phyloP scores from a whole-genome alignment of 2,113 vertebrate genomes.

The Ageneiosus marmoratus region DNA sequence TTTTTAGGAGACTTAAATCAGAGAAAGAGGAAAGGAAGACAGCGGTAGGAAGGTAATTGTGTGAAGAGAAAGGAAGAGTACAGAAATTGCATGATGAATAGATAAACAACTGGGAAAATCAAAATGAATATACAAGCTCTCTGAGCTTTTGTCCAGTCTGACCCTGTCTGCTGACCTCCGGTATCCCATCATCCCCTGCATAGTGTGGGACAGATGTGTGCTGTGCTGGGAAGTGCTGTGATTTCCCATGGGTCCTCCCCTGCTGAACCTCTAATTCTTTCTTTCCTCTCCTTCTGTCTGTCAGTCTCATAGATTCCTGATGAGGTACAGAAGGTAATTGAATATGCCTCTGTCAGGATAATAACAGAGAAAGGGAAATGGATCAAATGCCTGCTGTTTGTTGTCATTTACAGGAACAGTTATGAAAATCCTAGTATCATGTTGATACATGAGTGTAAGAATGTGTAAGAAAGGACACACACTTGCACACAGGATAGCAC shows the following conservation, averaged over 20 bases:
- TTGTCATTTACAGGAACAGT: background rate
- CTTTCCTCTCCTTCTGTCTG: constrained; percentile 55
- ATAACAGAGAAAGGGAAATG: constrained; percentile 22
- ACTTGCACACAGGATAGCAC: background rate
- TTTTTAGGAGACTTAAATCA: background rate
- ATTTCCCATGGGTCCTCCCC: constrained; percentile 59
- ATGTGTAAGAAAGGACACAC: background rate
- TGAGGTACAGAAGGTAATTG: constrained; percentile 42
- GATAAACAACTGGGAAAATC: constrained; percentile 1
- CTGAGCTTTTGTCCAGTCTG: constrained; percentile 37
- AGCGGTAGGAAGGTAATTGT: background rate
- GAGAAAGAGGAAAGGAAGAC: background rate
- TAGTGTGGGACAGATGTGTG: constrained; percentile 44
- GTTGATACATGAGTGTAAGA: background rate
- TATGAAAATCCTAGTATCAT: background rate
- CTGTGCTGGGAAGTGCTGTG: background rate
- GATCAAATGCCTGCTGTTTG: background rate
- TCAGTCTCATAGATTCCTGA: constrained; percentile 34
- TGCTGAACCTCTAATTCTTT: constrained; percentile 56
- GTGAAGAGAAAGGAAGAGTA: background rate
- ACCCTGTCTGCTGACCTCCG: constrained; percentile 39
- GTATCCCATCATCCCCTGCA: constrained; percentile 32
- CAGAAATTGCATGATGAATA: constrained; percentile 16
- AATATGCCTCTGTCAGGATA: constrained; percentile 38
- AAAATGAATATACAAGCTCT: constrained; percentile 29